These are phyloP conservation scores for Tetramorium alpestre DNA, from an alignment of 1,140 invertebrate genomes.

Conservation along the genomic window DNA sequence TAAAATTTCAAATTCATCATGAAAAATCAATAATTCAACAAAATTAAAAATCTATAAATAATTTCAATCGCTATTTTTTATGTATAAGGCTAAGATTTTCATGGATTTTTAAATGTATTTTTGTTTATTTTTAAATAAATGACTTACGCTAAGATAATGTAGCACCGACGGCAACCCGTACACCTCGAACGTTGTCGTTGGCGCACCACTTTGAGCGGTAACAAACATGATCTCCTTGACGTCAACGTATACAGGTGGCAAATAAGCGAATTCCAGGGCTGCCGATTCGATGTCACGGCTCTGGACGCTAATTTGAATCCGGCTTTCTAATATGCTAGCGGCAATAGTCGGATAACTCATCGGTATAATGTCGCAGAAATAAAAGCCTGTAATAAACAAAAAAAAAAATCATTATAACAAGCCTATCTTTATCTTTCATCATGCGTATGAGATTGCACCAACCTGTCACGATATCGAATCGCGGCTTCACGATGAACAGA, in stretches of 20 bases:
- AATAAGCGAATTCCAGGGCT: conserved; percentile 80
- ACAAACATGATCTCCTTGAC: conserved; percentile 82
- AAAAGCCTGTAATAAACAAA: conserved; percentile 78
- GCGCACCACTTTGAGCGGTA: conserved; percentile 70
- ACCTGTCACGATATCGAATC: conserved; percentile 85
- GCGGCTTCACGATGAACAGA: conserved; percentile 83
- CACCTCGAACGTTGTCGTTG: conserved; percentile 78
- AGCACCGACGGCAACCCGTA: conserved; percentile 81
- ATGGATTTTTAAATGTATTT: conserved; percentile 5
- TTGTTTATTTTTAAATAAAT: not conserved
- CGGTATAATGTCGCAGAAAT: conserved; percentile 84
- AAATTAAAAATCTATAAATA: conserved; percentile 7
- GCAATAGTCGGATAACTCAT: conserved; percentile 80
- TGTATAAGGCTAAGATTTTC: not conserved
- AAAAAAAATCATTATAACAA: conserved; percentile 14
- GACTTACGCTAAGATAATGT: conserved; percentile 80
- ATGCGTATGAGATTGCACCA: conserved; percentile 38
- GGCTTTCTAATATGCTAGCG: conserved; percentile 79
- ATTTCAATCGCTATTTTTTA: not conserved
- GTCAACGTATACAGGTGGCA: conserved; percentile 81
- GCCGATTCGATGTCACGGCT: conserved; percentile 82
- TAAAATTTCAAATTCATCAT: not conserved
- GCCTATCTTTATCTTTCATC: not conserved
- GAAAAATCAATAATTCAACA: conserved; percentile 33
- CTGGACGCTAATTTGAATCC: conserved; percentile 80